Base-by-base conservation (phyloP, 2,113 vertebrate genomes). In the Turnix velox region DNA sequence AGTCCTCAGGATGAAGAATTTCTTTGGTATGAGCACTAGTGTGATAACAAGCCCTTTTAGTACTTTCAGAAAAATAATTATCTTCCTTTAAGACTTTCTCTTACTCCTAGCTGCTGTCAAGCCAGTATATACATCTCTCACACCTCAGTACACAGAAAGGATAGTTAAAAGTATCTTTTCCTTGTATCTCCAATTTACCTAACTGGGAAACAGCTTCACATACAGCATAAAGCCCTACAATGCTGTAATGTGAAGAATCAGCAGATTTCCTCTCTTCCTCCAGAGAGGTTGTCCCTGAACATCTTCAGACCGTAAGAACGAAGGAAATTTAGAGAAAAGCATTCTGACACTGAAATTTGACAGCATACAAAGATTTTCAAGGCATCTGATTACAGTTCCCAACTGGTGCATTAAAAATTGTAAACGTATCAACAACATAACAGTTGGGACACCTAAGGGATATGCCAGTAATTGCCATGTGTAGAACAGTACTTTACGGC, bases 221-320 rank as follows among this genome's bases (percentile, higher is more conserved):
- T 33, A 52, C 45, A 77, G 57, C n/a, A n/a, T n/a, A n/a, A n/a
- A n/a, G n/a, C n/a, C 19, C 16, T 66, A 14, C 10, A 74, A 20
- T 4, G 16, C 2, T 6, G 0, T 19, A 31, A 81, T 13, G 19
- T 2, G 4, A 73, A 48, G 3, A 0, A 72, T 24, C 20, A 87
- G 27, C 24, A 80, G 27, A 66, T 61, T 59, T 61, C 24, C 22
- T 86, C 49, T 46, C 18, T 18, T 86, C 15, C 35, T 86, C 51
- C 25, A 65, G 37, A n/a, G 4, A 66, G 8, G 9, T 30, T n/a
- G 18, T 30, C 48, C 35, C 18, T 48, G 14, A 76, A 72, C 24
- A 78, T 18, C 18, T 68, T 3, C 33, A 11, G 11, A 62, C 22
- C 48, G 43, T 2, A 2, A 35, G 23, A 87, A 19, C 68, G 18